phyloP scores from a whole-genome alignment of 2,797 vertebrate species.

The Sebastes cheni region DNA sequence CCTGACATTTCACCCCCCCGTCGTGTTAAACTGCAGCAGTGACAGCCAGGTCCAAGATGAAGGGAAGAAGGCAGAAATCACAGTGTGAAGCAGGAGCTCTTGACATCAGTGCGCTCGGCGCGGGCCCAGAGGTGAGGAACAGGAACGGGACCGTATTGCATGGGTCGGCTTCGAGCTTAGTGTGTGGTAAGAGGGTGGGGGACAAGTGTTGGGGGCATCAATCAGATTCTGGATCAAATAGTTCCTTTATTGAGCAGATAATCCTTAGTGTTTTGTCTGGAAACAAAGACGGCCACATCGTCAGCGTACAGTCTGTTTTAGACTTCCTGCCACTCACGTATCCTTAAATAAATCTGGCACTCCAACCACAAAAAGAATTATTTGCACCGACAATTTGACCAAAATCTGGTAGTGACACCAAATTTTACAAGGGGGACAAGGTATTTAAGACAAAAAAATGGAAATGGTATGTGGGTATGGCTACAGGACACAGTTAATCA shows the following conservation, averaged over 20 bases:
- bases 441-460: constrained; percentile 33
- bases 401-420: constrained; percentile 29
- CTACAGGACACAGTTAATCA: constrained; percentile 69
- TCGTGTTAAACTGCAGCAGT: constrained; percentile 10
- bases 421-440: not conserved
- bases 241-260: constrained; percentile 4
- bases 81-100: constrained; percentile 90
- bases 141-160: constrained; percentile 51
- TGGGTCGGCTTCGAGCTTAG: constrained; percentile 60
- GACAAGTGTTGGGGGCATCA: not conserved
- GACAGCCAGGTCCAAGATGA: constrained; percentile 44
- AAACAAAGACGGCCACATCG: not conserved
- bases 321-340: not conserved
- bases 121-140: constrained; percentile 53
- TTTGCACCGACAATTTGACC: constrained; percentile 10
- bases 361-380: not conserved
- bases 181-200: not conserved
- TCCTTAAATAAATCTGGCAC: constrained; percentile 6
- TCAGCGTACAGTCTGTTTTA: not conserved
- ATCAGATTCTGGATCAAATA: constrained; percentile 32
- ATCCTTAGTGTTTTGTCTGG: constrained; percentile 13
- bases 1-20: not conserved
- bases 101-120: constrained; percentile 79
- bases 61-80: constrained; percentile 83
- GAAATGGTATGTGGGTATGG: constrained; percentile 32